Percentiles rank a stretch among this genome's conserved stretches.
These are phyloP conservation scores for Psilopsiagon aymara DNA, from an alignment of 2,113 vertebrate species.

Conservation along the genomic window DNA sequence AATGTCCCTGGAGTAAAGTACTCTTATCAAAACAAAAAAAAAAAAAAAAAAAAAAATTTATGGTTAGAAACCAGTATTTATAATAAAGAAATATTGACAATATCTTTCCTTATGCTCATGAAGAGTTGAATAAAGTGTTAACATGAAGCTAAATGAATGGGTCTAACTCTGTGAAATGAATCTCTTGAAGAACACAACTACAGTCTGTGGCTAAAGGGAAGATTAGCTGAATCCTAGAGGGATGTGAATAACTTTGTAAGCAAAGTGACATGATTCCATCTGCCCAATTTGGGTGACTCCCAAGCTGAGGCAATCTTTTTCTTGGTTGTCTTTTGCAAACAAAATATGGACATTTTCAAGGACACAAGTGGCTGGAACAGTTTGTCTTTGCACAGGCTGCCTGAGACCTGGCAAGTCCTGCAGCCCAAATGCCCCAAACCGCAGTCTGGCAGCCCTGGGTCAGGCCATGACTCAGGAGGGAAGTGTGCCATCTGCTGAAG, in stretches of 20 bases:
- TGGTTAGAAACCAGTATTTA: not conserved
- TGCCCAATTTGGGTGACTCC: not conserved
- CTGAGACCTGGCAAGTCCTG: not conserved
- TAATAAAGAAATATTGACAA: not conserved
- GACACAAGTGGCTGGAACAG: not conserved
- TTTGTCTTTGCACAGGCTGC: not conserved
- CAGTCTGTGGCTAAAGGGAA: not conserved
- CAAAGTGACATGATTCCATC: constrained; percentile 16
- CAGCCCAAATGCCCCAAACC: not conserved
- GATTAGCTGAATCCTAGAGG: not conserved
- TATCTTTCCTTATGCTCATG: not conserved
- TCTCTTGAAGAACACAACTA: not conserved
- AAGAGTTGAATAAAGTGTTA: not conserved
- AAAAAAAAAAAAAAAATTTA: not conserved
- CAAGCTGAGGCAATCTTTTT: not conserved
- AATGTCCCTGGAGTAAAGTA: not conserved
- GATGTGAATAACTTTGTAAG: not conserved
- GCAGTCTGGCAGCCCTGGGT: not conserved
- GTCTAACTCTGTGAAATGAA: not conserved
- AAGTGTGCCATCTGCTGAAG: not conserved
- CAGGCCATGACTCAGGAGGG: not conserved
- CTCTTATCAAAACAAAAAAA: not conserved
- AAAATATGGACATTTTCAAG: not conserved
- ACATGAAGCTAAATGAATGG: not conserved
- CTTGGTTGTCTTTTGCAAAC: not conserved